These are phyloP conservation scores for Okamejei kenojei DNA, from an alignment of 2,797 vertebrate species.

Conservation along the genomic window DNA sequence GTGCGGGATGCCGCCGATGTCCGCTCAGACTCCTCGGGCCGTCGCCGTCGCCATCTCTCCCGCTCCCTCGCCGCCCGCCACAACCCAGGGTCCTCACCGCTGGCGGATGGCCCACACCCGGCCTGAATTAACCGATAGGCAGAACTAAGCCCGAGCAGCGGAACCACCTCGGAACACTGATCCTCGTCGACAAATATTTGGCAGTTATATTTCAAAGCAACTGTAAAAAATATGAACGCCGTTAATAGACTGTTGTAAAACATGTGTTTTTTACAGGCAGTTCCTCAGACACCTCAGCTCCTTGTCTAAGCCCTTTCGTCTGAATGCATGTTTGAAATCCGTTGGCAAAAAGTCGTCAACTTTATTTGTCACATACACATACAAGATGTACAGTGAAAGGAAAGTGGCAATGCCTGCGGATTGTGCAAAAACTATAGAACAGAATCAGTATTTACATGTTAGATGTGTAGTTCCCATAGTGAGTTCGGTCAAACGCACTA, in stretches of 20 bases:
- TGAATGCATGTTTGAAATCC: no score
- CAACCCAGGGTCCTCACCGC: background rate
- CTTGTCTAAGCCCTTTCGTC: background rate
- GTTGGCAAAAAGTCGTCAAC: background rate
- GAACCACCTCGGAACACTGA: no score
- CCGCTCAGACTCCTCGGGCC: background rate
- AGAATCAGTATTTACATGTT: no score
- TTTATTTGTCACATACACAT: no score
- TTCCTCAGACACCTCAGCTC: background rate
- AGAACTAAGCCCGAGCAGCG: background rate
- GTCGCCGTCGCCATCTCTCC: background rate
- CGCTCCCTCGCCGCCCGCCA: background rate
- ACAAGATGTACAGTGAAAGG: no score
- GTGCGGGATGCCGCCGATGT: conserved; percentile 5
- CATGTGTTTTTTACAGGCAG: background rate
- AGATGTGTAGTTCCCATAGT: no score
- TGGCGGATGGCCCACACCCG: background rate
- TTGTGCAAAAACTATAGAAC: no score
- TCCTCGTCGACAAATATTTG: no score
- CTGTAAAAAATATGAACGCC: background rate
- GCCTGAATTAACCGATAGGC: no score
- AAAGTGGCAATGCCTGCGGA: no score
- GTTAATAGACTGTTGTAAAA: background rate
- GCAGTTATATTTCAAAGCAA: background rate
- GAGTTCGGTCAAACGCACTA: no score